Percentiles rank a stretch among this genome's conserved stretches.
Conservation (phyloP, 1,140 invertebrate species). For the Caenorhabditis brenneri region DNA sequence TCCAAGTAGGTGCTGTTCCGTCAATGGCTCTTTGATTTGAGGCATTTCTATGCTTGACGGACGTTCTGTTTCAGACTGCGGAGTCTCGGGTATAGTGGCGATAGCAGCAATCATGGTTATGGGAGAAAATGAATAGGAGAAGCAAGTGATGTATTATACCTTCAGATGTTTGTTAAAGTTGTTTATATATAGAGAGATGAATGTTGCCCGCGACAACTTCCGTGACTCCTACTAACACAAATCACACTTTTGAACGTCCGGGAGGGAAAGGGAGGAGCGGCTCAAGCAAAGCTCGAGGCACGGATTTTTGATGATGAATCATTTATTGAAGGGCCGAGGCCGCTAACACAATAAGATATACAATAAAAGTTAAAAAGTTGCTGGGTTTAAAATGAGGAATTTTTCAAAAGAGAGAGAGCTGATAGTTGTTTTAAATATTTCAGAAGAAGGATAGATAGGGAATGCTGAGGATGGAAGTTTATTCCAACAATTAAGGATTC, state of each 20-base stretch:
- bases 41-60: background rate
- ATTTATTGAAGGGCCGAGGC: too few relatives aligned
- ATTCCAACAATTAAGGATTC: too few relatives aligned
- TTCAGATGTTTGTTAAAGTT: background rate
- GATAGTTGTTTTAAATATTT: too few relatives aligned
- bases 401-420: too few relatives aligned
- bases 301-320: too few relatives aligned
- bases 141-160: background rate
- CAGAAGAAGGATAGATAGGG: too few relatives aligned
- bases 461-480: too few relatives aligned
- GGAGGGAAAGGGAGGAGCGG: background rate
- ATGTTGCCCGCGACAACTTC: background rate
- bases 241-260: background rate
- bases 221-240: slow-evolving; percentile 2
- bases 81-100: background rate
- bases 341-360: too few relatives aligned
- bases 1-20: background rate
- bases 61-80: background rate
- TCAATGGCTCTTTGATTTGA: background rate
- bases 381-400: too few relatives aligned
- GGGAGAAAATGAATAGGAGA: background rate
- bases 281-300: background rate
- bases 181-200: slow-evolving; percentile 3
- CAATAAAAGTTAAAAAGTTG: too few relatives aligned
- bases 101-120: background rate